Evolutionary conservation across 92 coral and sea anemone genomes (phyloP).

Genomic region (Zoanthus gigantus): DNA sequence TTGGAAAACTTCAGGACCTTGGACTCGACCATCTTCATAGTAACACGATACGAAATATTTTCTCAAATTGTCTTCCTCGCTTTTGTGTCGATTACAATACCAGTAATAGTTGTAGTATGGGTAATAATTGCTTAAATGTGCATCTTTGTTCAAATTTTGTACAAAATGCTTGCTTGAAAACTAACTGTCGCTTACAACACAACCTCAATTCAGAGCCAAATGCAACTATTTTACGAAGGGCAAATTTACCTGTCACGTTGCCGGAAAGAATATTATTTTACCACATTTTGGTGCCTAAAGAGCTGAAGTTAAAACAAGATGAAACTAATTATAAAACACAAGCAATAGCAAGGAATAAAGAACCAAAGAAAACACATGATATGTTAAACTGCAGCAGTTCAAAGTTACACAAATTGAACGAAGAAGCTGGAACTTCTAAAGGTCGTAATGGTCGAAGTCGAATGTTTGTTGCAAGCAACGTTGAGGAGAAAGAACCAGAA

Average conservation of each 20-base stretch:
- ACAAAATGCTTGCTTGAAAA: neutral
- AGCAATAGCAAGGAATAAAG: neutral
- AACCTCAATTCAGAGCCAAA: neutral
- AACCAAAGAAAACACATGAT: neutral
- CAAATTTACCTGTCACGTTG: neutral
- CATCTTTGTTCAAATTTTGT: constrained; percentile 50
- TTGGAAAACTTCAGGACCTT: constrained; percentile 27
- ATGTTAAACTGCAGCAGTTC: neutral
- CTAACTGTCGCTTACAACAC: constrained; percentile 25
- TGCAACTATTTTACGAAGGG: neutral
- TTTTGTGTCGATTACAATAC: constrained; percentile 50
- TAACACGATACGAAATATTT: constrained; percentile 28
- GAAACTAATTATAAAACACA: neutral
- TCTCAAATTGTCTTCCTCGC: constrained; percentile 58
- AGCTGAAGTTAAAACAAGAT: neutral
- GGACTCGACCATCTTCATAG: neutral
- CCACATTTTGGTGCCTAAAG: constrained; percentile 1
- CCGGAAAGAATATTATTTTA: neutral
- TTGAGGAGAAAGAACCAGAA: neutral
- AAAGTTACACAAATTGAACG: neutral
- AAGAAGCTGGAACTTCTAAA: neutral
- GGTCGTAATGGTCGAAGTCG: neutral
- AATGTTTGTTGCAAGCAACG: neutral
- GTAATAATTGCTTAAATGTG: constrained; percentile 29
- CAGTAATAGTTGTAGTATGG: constrained; percentile 3